Conservation (phyloP, 1,140 invertebrate genomes). For the Hyles euphorbiae region DNA sequence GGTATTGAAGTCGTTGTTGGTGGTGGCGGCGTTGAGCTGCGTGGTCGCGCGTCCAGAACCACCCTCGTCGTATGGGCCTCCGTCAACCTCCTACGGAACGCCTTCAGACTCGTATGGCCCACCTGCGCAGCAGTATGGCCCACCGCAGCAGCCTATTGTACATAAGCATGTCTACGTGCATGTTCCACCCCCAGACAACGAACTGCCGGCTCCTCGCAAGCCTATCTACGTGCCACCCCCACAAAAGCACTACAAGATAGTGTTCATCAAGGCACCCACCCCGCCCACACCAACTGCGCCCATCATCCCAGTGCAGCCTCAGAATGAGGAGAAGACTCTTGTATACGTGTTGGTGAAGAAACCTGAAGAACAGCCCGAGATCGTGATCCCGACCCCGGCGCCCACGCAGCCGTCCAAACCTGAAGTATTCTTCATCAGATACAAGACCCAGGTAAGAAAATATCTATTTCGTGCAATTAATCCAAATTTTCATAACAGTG, state of each 20-base stretch:
- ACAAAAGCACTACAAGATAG: conserved; percentile 93
- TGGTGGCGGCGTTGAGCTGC: conserved; percentile 47
- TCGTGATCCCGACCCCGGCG: conserved; percentile 84
- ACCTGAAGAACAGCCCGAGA: conserved; percentile 87
- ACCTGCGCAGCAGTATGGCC: conserved; percentile 81
- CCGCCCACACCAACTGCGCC: conserved; percentile 86
- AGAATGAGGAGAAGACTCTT: conserved; percentile 90
- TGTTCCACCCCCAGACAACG: conserved; percentile 88
- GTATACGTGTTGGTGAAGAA: conserved; percentile 94
- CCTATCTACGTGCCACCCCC: conserved; percentile 81
- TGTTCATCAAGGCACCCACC: conserved; percentile 91
- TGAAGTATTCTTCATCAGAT: conserved; percentile 92
- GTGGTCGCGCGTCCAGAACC: conserved; percentile 63
- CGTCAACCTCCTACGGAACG: conserved; percentile 49
- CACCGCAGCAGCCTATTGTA: conserved; percentile 84
- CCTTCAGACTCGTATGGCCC: conserved; percentile 70
- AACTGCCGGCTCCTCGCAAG: conserved; percentile 80
- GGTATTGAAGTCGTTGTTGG: conserved; percentile 56
- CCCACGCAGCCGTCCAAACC: conserved; percentile 90
- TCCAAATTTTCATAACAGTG: too few species aligned
- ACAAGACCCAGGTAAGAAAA: conserved; percentile 84
- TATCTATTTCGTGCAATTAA: not conserved
- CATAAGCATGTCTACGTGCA: conserved; percentile 93
- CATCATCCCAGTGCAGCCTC: conserved; percentile 83
- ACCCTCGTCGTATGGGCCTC: conserved; percentile 58